phyloP scores from a whole-genome alignment of 2,113 vertebrate species.

The Cyprinodon brontotheroides region DNA sequence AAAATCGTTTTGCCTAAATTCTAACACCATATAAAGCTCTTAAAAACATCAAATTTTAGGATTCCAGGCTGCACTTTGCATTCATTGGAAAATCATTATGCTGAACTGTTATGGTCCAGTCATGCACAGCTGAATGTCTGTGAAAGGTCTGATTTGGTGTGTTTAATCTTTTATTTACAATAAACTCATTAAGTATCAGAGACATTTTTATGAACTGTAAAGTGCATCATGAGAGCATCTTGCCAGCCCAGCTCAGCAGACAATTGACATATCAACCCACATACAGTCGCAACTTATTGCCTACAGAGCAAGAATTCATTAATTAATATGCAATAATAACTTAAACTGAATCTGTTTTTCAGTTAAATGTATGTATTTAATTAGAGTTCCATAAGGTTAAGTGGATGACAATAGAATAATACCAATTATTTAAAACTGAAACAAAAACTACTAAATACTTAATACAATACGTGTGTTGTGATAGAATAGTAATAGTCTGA shows the following conservation, averaged over 20 bases:
- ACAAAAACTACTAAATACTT: neutral
- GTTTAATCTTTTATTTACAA: slow-evolving; percentile 34
- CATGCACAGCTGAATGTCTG: neutral
- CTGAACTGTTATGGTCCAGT: neutral
- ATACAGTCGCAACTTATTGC: neutral
- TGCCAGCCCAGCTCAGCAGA: neutral
- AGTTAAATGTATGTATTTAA: neutral
- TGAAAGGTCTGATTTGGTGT: neutral
- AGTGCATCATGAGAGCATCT: neutral
- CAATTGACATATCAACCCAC: neutral
- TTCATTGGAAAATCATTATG: neutral
- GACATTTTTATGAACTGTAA: slow-evolving; percentile 30
- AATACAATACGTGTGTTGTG: neutral
- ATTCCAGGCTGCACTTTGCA: neutral
- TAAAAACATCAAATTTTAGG: too few species aligned
- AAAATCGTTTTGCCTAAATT: too few species aligned
- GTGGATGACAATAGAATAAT: neutral
- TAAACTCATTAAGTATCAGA: slow-evolving; percentile 18
- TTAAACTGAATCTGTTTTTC: neutral
- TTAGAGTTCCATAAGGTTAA: neutral
- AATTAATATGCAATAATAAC: neutral
- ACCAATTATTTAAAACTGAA: neutral
- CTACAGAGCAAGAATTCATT: neutral
- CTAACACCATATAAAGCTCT: neutral
- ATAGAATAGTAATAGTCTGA: slow-evolving; percentile 41